These are phyloP conservation scores for Schrankia costaestrigalis DNA, from an alignment of 2,888 invertebrate species.

Conservation along the genomic window DNA sequence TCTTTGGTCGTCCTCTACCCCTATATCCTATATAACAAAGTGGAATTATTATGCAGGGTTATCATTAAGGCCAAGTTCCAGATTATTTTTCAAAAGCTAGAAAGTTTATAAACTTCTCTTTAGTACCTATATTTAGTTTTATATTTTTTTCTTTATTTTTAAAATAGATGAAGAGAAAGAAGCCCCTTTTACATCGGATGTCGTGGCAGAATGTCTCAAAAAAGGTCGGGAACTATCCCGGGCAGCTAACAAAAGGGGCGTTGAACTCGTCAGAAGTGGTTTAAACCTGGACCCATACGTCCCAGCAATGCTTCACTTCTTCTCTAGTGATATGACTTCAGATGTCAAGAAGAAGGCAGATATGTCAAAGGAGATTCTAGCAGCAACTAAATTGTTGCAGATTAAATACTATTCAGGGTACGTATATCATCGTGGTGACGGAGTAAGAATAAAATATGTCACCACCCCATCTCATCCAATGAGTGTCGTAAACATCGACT, in stretches of 20 bases:
- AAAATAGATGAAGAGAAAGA: conserved; percentile 56
- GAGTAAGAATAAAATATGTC: no score
- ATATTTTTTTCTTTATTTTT: neutral
- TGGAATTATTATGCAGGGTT: no score
- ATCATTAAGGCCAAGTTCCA: no score
- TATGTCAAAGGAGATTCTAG: conserved; percentile 61
- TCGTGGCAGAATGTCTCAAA: conserved; percentile 72
- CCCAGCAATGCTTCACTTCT: conserved; percentile 64
- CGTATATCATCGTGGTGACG: neutral
- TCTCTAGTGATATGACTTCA: conserved; percentile 47
- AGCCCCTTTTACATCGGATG: conserved; percentile 74
- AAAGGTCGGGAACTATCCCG: conserved; percentile 60
- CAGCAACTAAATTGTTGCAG: conserved; percentile 68
- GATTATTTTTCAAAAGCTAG: no score
- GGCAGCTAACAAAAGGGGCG: conserved; percentile 52
- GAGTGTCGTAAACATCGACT: no score
- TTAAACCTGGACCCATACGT: conserved; percentile 54
- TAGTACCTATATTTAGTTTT: neutral
- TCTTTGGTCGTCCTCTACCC: no score
- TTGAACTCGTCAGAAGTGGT: conserved; percentile 58
- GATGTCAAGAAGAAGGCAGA: conserved; percentile 59
- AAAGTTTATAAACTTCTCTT: no score
- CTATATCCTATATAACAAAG: no score
- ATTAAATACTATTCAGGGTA: conserved; percentile 62
- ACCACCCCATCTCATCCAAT: no score